phyloP scores from a whole-genome alignment of 2,113 vertebrate species.

The Tiliqua scincoides region DNA sequence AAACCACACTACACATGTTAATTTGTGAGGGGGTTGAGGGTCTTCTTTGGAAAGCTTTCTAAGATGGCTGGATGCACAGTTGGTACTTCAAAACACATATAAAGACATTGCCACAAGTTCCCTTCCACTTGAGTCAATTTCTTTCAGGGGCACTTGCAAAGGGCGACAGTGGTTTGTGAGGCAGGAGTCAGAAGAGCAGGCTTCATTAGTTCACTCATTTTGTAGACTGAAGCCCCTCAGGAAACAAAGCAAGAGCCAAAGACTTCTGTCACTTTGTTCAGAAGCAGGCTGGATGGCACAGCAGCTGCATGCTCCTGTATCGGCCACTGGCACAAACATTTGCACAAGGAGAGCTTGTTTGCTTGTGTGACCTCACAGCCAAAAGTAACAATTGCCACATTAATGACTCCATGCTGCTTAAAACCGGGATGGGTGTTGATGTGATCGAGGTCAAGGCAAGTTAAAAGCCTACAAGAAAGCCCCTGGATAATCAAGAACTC shows the following conservation, averaged over 20 bases:
- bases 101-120: constrained; percentile 50
- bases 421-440: background rate
- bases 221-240: constrained; percentile 38
- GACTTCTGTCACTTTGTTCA: background rate
- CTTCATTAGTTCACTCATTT: constrained; percentile 51
- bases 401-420: background rate
- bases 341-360: background rate
- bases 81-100: constrained; percentile 25
- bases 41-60: constrained; percentile 40
- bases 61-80: background rate
- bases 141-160: constrained; percentile 40
- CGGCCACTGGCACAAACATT: background rate
- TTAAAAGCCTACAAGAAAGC: background rate
- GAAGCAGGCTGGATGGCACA: background rate
- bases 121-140: constrained; percentile 40
- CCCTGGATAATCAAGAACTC: background rate
- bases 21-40: constrained; percentile 23
- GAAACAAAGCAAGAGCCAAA: constrained; percentile 38
- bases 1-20: constrained; percentile 15
- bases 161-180: constrained; percentile 24
- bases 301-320: constrained; percentile 23
- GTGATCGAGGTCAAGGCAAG: background rate
- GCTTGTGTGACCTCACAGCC: background rate
- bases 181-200: constrained; percentile 40
- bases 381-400: background rate